A percentile compares a stretch with the other conserved stretches of the same genome.
Conservation (phyloP, 2,797 vertebrate genomes). For the Falco rusticolus region DNA sequence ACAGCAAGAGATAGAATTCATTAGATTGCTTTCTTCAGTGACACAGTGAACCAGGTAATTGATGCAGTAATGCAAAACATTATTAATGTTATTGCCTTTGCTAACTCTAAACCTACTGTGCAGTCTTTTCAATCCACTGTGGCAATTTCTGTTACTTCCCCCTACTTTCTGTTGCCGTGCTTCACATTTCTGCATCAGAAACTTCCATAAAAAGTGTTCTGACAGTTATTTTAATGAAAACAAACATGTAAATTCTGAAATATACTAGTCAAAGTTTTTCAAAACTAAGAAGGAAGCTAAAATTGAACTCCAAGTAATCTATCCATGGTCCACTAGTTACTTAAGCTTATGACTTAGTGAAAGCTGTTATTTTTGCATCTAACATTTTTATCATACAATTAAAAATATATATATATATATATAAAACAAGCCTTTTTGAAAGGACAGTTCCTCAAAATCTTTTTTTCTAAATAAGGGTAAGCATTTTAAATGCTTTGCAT, state of each 20-base stretch:
- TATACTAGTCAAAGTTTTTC: not conserved
- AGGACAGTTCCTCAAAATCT: not conserved
- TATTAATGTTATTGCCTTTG: slow-evolving; percentile 55
- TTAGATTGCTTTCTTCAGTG: slow-evolving; percentile 38
- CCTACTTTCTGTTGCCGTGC: not conserved
- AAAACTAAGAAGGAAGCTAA: not conserved
- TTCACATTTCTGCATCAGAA: not conserved
- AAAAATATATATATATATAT: not conserved
- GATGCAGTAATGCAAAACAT: slow-evolving; percentile 53
- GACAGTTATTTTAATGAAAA: not conserved
- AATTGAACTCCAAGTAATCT: not conserved
- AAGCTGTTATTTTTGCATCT: not conserved
- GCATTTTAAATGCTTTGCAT: not conserved
- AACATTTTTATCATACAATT: not conserved
- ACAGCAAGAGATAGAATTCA: slow-evolving; percentile 69
- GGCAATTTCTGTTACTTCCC: slow-evolving; percentile 21
- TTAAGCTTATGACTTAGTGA: not conserved
- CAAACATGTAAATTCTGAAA: not conserved
- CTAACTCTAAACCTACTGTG: slow-evolving; percentile 21
- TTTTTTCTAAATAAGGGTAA: not conserved
- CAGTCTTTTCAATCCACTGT: slow-evolving; percentile 30
- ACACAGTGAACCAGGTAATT: slow-evolving; percentile 56
- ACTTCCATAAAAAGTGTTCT: not conserved
- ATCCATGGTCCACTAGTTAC: not conserved
- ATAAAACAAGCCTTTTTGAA: not conserved